Percentiles rank a stretch among this genome's conserved stretches.
phyloP scores from a whole-genome alignment of 2,797 vertebrate species.

The Hozukius guyotensis region DNA sequence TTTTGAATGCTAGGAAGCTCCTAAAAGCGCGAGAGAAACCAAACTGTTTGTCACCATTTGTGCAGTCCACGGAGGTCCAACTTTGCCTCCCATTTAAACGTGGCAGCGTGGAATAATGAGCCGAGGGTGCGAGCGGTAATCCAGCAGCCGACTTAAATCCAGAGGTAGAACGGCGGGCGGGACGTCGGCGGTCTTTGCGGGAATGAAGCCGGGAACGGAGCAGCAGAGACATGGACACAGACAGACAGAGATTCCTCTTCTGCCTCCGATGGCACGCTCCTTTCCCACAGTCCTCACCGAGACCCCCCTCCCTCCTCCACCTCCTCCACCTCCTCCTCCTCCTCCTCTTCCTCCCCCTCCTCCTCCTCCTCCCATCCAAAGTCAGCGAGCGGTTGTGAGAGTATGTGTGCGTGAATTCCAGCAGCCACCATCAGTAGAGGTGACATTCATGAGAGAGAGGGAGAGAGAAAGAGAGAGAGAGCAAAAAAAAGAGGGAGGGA shows the following conservation, averaged over 20 bases:
- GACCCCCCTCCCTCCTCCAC: constrained; percentile 49
- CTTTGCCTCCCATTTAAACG: constrained; percentile 81
- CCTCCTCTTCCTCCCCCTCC: constrained; percentile 31
- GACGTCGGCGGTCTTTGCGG: constrained; percentile 61
- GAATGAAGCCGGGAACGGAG: constrained; percentile 69
- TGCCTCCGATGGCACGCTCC: constrained; percentile 81
- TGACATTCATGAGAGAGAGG: constrained; percentile 86
- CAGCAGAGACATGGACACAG: constrained; percentile 76
- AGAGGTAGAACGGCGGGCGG: constrained; percentile 74
- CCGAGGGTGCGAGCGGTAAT: constrained; percentile 73
- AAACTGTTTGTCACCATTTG: constrained; percentile 76
- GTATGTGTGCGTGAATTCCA: constrained; percentile 79
- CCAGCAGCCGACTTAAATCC: constrained; percentile 78
- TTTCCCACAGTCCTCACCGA: constrained; percentile 77
- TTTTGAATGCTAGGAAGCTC: constrained; percentile 66
- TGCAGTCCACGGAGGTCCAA: constrained; percentile 78
- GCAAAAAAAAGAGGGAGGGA: constrained; percentile 6
- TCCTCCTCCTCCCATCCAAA: constrained; percentile 77
- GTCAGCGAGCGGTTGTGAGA: constrained; percentile 78
- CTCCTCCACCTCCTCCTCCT: constrained; percentile 40
- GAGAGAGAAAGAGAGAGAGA: constrained; percentile 33
- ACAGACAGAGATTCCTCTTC: constrained; percentile 80
- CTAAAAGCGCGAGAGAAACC: constrained; percentile 56
- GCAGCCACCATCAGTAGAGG: constrained; percentile 86
- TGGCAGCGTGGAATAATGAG: constrained; percentile 65